These are phyloP conservation scores for Synergus laeviventris DNA, from an alignment of 2,888 invertebrate genomes.

Conservation along the genomic window DNA sequence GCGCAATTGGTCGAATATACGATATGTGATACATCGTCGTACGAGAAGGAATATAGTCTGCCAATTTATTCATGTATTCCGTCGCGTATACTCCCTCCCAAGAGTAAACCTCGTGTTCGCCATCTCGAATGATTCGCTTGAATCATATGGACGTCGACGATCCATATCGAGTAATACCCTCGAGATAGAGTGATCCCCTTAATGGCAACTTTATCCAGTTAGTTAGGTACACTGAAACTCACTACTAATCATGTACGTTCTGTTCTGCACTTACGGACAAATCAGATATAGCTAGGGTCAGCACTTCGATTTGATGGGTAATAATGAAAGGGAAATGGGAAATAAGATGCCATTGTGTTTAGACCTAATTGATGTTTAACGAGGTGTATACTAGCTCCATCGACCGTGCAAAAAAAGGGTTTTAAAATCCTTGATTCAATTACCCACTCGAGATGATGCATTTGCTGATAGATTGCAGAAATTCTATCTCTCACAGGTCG, in stretches of 20 bases:
- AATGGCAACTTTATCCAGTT: constrained; percentile 50
- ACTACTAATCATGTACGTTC: constrained; percentile 41
- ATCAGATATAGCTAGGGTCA: constrained; percentile 43
- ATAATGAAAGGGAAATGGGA: background rate
- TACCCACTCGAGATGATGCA: too few species aligned
- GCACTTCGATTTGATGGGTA: constrained; percentile 18
- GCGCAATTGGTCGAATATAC: constrained; percentile 38
- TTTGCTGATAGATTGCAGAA: too few species aligned
- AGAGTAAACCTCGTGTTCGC: constrained; percentile 54
- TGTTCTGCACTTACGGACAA: constrained; percentile 41
- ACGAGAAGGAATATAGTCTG: constrained; percentile 49
- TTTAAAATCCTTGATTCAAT: too few species aligned
- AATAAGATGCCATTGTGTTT: background rate
- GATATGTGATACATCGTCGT: constrained; percentile 50
- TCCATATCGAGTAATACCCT: constrained; percentile 50
- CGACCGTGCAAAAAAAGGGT: too few species aligned
- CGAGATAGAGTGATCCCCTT: constrained; percentile 50
- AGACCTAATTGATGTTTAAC: background rate
- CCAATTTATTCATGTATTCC: constrained; percentile 56
- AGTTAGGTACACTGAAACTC: constrained; percentile 43
- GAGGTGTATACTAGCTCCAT: background rate
- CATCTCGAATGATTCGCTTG: constrained; percentile 54
- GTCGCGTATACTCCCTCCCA: constrained; percentile 52
- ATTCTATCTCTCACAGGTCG: too few species aligned
- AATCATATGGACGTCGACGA: constrained; percentile 52